Evolutionary conservation across 2,888 invertebrate species (phyloP).

Genomic region (Deladenus siricidicola): DNA sequence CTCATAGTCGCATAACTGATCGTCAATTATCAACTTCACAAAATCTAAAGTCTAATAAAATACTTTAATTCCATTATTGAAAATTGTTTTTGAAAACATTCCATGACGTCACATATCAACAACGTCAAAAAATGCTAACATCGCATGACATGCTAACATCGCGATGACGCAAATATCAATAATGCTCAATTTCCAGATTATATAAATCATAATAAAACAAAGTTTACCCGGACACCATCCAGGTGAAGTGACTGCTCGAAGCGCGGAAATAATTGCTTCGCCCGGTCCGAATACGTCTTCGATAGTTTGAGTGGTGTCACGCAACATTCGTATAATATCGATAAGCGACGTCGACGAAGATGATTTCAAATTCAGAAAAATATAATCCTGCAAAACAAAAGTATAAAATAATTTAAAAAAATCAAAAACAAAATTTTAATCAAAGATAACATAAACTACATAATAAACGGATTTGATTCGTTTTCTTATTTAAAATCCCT

Average conservation of each 20-base stretch:
- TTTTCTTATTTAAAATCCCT: background rate
- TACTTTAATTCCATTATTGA: background rate
- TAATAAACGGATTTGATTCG: too few relatives aligned
- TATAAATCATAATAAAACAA: background rate
- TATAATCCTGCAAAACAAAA: slow-evolving; percentile 1
- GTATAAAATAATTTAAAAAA: background rate
- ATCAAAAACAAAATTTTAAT: background rate
- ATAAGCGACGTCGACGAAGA: slow-evolving; percentile 22
- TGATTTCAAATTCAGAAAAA: slow-evolving; percentile 6
- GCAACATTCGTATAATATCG: slow-evolving; percentile 26
- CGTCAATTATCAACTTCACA: slow-evolving; percentile 16
- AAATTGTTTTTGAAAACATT: too few relatives aligned
- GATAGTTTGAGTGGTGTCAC: slow-evolving; percentile 24
- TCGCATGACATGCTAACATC: too few relatives aligned
- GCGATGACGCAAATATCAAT: too few relatives aligned
- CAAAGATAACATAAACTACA: too few relatives aligned
- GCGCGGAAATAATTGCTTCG: slow-evolving; percentile 20
- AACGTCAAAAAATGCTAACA: too few relatives aligned
- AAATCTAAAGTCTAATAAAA: slow-evolving; percentile 15
- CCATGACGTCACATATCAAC: too few relatives aligned
- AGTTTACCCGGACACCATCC: slow-evolving; percentile 34
- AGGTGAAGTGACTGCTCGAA: slow-evolving; percentile 18
- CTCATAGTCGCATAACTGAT: slow-evolving; percentile 18
- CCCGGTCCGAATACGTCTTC: slow-evolving; percentile 30
- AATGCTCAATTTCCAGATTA: background rate